Percentiles rank a stretch among this genome's conserved stretches.
Evolutionary conservation across 1,140 invertebrate species (phyloP).

Genomic region (Philopotamus ludificatus): DNA sequence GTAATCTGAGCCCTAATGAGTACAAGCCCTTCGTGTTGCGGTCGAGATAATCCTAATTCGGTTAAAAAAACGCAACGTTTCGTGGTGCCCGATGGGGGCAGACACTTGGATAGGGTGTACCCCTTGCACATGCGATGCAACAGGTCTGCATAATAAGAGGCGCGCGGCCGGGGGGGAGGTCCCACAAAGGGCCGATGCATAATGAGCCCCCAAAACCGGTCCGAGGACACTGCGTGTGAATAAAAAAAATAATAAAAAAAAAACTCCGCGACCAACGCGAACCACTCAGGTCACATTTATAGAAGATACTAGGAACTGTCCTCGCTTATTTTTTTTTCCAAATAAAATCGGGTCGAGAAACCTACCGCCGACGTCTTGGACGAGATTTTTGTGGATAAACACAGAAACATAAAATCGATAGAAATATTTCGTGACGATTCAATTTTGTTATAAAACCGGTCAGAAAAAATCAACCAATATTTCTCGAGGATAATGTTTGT

Average conservation of each 20-base stretch:
- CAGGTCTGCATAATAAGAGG: slow-evolving; percentile 12
- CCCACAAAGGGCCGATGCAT: slow-evolving; percentile 9
- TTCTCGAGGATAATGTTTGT: no score
- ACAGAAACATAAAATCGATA: no score
- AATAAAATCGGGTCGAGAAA: no score
- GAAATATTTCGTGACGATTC: no score
- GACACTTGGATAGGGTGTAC: neutral
- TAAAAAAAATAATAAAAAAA: slow-evolving; percentile 1
- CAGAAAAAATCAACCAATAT: no score
- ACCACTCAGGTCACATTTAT: neutral
- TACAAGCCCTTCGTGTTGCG: neutral
- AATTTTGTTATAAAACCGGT: no score
- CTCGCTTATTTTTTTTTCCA: no score
- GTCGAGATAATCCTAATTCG: neutral
- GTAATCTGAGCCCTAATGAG: slow-evolving; percentile 11
- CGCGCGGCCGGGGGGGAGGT: neutral
- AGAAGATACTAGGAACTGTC: neutral
- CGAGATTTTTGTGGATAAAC: no score
- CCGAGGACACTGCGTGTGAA: neutral
- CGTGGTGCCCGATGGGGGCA: neutral
- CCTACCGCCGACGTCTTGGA: no score
- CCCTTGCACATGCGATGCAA: slow-evolving; percentile 12
- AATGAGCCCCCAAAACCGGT: neutral
- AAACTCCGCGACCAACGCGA: slow-evolving; percentile 1
- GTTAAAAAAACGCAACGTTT: neutral